phyloP scores from a whole-genome alignment of 2,888 invertebrate species.

The Eurois occulta region DNA sequence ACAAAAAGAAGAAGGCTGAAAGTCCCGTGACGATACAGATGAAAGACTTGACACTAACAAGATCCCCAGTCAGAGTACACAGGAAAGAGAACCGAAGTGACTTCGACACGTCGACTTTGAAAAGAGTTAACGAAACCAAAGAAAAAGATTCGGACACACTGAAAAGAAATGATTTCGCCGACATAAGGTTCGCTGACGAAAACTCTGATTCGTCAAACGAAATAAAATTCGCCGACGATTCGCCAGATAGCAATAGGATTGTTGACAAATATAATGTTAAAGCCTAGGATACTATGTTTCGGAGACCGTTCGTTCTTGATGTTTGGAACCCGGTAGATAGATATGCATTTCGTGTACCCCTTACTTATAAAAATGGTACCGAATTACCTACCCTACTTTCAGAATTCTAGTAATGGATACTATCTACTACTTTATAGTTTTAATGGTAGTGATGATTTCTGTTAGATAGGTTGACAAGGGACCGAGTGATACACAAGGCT shows the following conservation, averaged over 20 bases:
- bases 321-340: slow-evolving; percentile 57
- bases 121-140: slow-evolving; percentile 92
- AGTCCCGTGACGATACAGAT: slow-evolving; percentile 82
- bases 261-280: slow-evolving; percentile 84
- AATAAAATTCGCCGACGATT: slow-evolving; percentile 87
- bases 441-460: not conserved
- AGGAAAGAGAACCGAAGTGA: slow-evolving; percentile 78
- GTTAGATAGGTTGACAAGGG: too few species aligned
- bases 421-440: not conserved
- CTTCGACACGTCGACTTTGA: slow-evolving; percentile 84
- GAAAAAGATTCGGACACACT: slow-evolving; percentile 90
- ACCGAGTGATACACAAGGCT: too few species aligned
- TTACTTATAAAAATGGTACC: slow-evolving; percentile 43
- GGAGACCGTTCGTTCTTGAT: slow-evolving; percentile 51
- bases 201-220: slow-evolving; percentile 90
- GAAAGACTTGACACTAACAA: slow-evolving; percentile 83
- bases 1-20: slow-evolving; percentile 81
- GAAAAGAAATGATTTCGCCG: slow-evolving; percentile 91
- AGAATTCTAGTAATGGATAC: not conserved
- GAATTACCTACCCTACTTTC: not conserved
- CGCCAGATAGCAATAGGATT: slow-evolving; percentile 86
- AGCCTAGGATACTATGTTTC: slow-evolving; percentile 68
- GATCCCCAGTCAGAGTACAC: slow-evolving; percentile 84
- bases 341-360: slow-evolving; percentile 43
- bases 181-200: slow-evolving; percentile 94